Conservation (phyloP, 1,140 invertebrate genomes). For the Hycleus phaleratus region DNA sequence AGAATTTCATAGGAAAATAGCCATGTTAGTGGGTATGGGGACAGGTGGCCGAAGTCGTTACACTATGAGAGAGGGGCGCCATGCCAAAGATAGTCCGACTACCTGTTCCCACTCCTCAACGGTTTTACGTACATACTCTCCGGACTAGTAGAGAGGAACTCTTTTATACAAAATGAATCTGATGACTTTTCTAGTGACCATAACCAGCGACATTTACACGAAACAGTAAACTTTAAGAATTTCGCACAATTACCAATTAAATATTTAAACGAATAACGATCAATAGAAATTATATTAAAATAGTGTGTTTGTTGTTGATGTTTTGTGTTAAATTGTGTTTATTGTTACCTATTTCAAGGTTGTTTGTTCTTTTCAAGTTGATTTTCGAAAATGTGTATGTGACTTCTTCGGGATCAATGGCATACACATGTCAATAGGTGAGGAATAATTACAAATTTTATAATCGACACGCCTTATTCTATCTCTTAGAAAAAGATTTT, state of each 20-base stretch:
- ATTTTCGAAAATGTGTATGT: conserved; percentile 11
- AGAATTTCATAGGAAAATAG: no score
- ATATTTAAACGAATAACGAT: background rate
- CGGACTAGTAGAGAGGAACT: background rate
- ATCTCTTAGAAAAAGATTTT: background rate
- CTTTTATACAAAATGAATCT: background rate
- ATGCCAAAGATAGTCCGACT: background rate
- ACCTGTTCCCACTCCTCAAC: conserved; percentile 11
- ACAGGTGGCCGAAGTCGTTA: no score
- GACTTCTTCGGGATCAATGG: conserved; percentile 5
- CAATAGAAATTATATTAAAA: background rate
- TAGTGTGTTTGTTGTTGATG: background rate
- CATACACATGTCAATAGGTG: conserved; percentile 5
- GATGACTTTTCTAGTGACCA: background rate
- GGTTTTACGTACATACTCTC: background rate
- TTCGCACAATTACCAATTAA: background rate
- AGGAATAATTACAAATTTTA: background rate
- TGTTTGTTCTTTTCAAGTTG: conserved; percentile 12
- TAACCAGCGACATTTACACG: background rate
- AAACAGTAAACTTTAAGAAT: background rate
- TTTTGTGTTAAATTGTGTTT: background rate
- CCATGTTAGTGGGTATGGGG: no score
- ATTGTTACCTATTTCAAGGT: conserved; percentile 12
- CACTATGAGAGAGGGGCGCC: no score
- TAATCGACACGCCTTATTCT: background rate